Evolutionary conservation across 2,888 invertebrate genomes (phyloP).

Genomic region (Machimus rusticus): DNA sequence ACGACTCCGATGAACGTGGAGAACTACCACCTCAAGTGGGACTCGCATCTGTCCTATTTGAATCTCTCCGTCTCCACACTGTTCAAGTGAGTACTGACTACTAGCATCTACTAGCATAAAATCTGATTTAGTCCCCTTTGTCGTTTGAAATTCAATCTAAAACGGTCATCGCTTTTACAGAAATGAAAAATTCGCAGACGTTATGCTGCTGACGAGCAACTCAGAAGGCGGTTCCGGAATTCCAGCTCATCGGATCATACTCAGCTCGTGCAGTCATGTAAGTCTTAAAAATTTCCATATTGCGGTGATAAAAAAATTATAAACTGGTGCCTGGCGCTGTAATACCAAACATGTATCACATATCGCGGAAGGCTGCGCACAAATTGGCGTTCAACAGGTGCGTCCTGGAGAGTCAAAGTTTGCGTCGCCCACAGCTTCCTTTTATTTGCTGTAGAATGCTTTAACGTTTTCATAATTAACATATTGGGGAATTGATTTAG

Average conservation of each 20-base stretch:
- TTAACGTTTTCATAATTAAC: background rate
- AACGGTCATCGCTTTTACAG: conserved; percentile 57
- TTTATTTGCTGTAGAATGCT: background rate
- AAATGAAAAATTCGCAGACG: conserved; percentile 84
- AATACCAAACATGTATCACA: background rate
- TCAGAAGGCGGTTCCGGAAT: conserved; percentile 75
- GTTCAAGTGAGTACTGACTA: conserved; percentile 58
- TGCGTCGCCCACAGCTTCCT: background rate
- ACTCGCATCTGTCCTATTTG: conserved; percentile 82
- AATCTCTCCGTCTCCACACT: conserved; percentile 82
- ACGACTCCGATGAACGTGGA: conserved; percentile 65
- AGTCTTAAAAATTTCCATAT: conserved; percentile 24
- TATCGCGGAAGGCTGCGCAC: background rate
- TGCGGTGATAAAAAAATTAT: background rate
- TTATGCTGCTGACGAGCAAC: conserved; percentile 73
- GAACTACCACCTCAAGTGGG: conserved; percentile 89
- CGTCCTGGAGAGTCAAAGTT: background rate
- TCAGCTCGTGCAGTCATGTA: conserved; percentile 79
- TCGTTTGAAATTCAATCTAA: background rate
- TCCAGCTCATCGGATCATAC: conserved; percentile 83
- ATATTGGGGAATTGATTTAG: background rate
- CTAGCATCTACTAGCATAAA: background rate
- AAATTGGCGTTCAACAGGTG: background rate
- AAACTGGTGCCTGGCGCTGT: background rate
- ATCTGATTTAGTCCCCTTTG: background rate